Percentiles rank a stretch among this genome's conserved stretches.
Conservation (phyloP, 2,888 invertebrate species). For the Endotricha flammealis region DNA sequence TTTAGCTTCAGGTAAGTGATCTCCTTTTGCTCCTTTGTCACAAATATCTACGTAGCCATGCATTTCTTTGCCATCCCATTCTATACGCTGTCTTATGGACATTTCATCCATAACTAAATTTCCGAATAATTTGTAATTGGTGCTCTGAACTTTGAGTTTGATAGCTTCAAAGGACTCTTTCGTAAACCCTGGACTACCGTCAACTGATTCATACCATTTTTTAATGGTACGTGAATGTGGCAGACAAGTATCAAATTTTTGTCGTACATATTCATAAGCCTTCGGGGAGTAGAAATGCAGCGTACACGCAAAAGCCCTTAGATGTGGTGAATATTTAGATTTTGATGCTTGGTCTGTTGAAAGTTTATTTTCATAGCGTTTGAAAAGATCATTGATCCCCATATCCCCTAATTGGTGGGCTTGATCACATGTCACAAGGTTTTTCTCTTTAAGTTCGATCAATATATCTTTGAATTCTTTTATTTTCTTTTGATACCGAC, state of each 20-base stretch:
- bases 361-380: no score
- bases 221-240: constrained; percentile 32
- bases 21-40: constrained; percentile 11
- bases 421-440: no score
- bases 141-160: constrained; percentile 12
- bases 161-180: constrained; percentile 23
- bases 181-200: constrained; percentile 34
- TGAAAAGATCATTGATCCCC: no score
- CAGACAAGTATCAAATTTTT: constrained; percentile 30
- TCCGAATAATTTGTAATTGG: constrained; percentile 5
- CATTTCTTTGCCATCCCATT: constrained; percentile 32
- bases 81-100: constrained; percentile 20
- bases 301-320: constrained; percentile 30
- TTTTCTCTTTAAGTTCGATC: no score
- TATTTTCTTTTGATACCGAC: no score
- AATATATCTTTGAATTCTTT: no score
- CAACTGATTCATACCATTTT: constrained; percentile 33
- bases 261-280: constrained; percentile 35
- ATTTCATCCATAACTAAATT: constrained; percentile 29
- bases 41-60: constrained; percentile 32
- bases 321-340: constrained; percentile 13
- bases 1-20: constrained; percentile 20
- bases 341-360: no score
- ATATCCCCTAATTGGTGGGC: no score
- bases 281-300: constrained; percentile 35